Evolutionary conservation across 2,113 vertebrate species (phyloP), one percentile per base, ranked within the genome.

Genomic region (Psilopogon haemacephalus): DNA sequence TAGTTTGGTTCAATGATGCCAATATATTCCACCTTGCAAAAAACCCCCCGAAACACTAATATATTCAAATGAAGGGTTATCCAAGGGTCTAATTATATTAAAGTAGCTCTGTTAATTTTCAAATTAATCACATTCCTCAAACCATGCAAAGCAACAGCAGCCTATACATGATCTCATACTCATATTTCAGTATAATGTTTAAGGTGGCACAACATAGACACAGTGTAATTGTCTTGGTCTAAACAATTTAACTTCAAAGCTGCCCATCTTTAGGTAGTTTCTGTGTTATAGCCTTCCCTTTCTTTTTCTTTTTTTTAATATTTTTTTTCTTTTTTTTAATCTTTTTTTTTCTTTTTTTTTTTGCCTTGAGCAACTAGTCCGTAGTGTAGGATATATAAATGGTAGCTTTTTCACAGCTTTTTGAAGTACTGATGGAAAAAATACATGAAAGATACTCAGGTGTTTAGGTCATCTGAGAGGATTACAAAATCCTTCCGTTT

Each of bases 71-170:
- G 86, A 62, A 70, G 44, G 64, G 54, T 93, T 95, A 94, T 90
- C 92, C 77, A 19, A 90, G 73, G 78, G 78, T 96, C 67, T 91
- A 94, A 96, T 96, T 96, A 76, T 89, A 76, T 97, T 86, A 91
- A 90, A 95, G 37, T 63, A 80, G 26, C 64, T 93, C 64, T 77
- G 27, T 46, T 97, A 93, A 96, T 95, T 60, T 93, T 30, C 27
- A 85, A 89, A 94, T 89, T 91, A 94, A 94, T 94, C 78, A 52
- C 60, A 28, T 75, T 93, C 64, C 50, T 94, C 67, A 85, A 96
- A 94, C n/a, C 12, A 59, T 32, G 54, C 15, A 92, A 76, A 93
- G 65, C 21, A 87, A 8, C 77, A 80, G 40, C 70, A 94, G 19
- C 38, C 50, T 12, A 26, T 69, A 54, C 4, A 50, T 76, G 76